Base-by-base conservation (phyloP, 2,888 invertebrate genomes). In the Nomada hirtipes region DNA sequence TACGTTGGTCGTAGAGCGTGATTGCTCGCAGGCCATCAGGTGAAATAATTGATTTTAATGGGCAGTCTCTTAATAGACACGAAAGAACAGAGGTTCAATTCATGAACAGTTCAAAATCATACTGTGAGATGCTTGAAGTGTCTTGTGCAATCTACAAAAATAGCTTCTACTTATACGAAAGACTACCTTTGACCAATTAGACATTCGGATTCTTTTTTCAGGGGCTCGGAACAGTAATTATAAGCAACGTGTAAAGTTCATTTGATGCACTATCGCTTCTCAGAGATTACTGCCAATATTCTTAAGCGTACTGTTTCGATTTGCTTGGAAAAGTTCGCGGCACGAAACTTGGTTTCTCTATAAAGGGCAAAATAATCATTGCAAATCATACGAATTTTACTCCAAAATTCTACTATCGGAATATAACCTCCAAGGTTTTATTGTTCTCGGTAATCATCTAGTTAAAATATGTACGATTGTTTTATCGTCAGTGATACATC, bases 111-210 rank as follows among this genome's bases (percentile, higher is more conserved):
- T 36, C 52, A 13, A 29, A 53, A 36, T 67, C 15, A 11, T 26
- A 26, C 23, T 53, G n/a, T 29, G 2, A 26, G 23, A 9, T n/a
- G 23, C 7, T 9, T 44, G 42, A 44, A 18, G 2, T 15, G 47
- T 2, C 65, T 73, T 73, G 47, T 36, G 67, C 73, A 73, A 73
- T 44, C 13, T 44, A 13, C 36, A 63, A 76, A 63, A 76, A 57
- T 76, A 76, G 55, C 20, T 10, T 55, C n/a, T 57, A 47, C 23
- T 63, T 57, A 36, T 63, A 76, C 0, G 47, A 73, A 44, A 26
- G 44, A 47, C 26, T 71, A 52, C 20, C 59, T 63, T 55, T 55
- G 9, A 29, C 53, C 29, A 23, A 47, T 65, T 73, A 57, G 36
- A 65, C 18, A 47, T 67, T 73, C 57, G 47, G 18, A 42, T 63